phyloP scores from a whole-genome alignment of 2,113 vertebrate species.

The Lathamus discolor region DNA sequence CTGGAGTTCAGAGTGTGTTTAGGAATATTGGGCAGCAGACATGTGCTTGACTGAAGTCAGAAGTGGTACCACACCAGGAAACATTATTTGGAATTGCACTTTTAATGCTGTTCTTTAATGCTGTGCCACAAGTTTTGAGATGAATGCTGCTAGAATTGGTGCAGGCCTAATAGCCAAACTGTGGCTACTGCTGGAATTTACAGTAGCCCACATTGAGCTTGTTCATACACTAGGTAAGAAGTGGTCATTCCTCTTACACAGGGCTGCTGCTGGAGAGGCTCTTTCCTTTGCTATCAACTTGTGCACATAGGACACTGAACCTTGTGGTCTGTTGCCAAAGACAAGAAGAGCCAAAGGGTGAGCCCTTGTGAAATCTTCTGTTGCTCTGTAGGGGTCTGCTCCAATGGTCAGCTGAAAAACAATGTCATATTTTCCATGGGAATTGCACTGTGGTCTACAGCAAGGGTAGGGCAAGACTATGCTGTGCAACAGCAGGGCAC shows the following conservation, averaged over 20 bases:
- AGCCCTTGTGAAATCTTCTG: not conserved
- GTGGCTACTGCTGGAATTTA: not conserved
- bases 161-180: not conserved
- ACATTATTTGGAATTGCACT: not conserved
- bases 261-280: not conserved
- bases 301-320: not conserved
- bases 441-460: not conserved
- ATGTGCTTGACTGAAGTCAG: not conserved
- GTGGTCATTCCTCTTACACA: not conserved
- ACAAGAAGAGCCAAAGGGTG: not conserved
- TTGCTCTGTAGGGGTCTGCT: not conserved
- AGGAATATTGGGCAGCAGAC: not conserved
- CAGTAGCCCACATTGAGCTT: not conserved
- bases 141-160: not conserved
- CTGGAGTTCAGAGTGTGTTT: not conserved
- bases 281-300: not conserved
- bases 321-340: not conserved
- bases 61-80: not conserved
- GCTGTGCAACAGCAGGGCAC: not conserved
- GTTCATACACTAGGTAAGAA: not conserved
- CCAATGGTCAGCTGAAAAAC: not conserved
- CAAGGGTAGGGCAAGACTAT: accelerated
- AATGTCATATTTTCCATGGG: not conserved
- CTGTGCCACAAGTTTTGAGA: constrained; percentile 1
- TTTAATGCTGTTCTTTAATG: not conserved